Evolutionary conservation across 2,113 vertebrate species (phyloP).

Genomic region (Hippocampus mohnikei): DNA sequence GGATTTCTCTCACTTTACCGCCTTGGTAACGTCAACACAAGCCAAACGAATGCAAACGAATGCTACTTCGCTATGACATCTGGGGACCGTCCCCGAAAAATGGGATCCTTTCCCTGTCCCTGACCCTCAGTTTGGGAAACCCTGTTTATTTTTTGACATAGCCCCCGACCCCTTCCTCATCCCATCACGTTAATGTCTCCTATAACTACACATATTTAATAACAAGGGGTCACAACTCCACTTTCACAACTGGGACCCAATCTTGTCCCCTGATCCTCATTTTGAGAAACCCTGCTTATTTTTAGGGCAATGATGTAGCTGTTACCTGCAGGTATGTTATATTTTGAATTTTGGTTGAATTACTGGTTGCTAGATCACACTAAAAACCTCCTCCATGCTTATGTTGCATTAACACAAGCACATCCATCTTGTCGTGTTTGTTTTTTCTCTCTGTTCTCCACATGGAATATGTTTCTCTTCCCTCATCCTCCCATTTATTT

Average conservation of each 20-base stretch:
- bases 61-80: not conserved
- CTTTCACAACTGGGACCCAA: not conserved
- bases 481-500: slow-evolving; percentile 55
- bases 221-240: not conserved
- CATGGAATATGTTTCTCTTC: slow-evolving; percentile 65
- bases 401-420: slow-evolving; percentile 64
- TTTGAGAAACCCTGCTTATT: not conserved
- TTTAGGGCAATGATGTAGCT: slow-evolving; percentile 75
- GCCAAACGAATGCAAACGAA: not conserved
- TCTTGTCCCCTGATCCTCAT: not conserved
- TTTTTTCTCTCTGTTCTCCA: slow-evolving; percentile 25
- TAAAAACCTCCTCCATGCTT: slow-evolving; percentile 60
- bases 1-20: not conserved
- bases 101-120: not conserved
- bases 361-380: slow-evolving; percentile 58
- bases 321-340: slow-evolving; percentile 72
- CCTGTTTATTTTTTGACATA: not conserved
- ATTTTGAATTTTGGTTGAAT: slow-evolving; percentile 14
- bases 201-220: not conserved
- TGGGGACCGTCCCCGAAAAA: not conserved
- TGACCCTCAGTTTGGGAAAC: not conserved
- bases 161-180: not conserved
- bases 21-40: not conserved
- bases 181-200: not conserved
- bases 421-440: slow-evolving; percentile 67